A percentile compares a stretch with the other conserved stretches of the same genome.
These are phyloP conservation scores for Tachina grossa DNA, from an alignment of 2,888 invertebrate genomes.

Conservation along the genomic window DNA sequence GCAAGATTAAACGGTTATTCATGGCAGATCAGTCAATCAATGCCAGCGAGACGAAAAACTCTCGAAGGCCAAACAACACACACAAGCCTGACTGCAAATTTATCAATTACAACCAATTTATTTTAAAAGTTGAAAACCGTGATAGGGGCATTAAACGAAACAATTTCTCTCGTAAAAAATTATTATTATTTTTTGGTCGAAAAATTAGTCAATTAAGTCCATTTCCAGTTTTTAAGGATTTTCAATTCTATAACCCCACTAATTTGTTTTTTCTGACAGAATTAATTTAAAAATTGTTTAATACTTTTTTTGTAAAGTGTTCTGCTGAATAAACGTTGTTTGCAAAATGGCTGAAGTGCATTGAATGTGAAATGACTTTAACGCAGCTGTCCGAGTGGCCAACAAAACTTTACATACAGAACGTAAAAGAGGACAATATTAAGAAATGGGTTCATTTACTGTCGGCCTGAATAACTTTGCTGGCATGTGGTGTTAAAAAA, in stretches of 20 bases:
- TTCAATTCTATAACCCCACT: conserved; percentile 16
- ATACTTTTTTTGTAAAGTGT: conserved; percentile 42
- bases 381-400: conserved; percentile 44
- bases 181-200: no score
- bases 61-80: no score
- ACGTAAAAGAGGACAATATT: background rate
- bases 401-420: conserved; percentile 36
- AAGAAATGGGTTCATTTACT: conserved; percentile 57
- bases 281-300: conserved; percentile 45
- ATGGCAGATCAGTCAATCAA: no score
- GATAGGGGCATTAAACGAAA: no score
- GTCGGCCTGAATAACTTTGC: conserved; percentile 67
- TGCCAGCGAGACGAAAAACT: no score
- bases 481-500: conserved; percentile 70
- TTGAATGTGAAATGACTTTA: conserved; percentile 71
- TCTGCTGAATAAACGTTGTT: conserved; percentile 68
- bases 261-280: conserved; percentile 16
- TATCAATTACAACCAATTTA: no score
- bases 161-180: no score
- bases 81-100: no score
- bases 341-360: conserved; percentile 63
- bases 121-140: no score
- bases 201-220: no score
- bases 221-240: background rate
- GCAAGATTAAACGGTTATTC: no score